phyloP scores from a whole-genome alignment of 2,113 vertebrate genomes.

The Anarrhichthys ocellatus region DNA sequence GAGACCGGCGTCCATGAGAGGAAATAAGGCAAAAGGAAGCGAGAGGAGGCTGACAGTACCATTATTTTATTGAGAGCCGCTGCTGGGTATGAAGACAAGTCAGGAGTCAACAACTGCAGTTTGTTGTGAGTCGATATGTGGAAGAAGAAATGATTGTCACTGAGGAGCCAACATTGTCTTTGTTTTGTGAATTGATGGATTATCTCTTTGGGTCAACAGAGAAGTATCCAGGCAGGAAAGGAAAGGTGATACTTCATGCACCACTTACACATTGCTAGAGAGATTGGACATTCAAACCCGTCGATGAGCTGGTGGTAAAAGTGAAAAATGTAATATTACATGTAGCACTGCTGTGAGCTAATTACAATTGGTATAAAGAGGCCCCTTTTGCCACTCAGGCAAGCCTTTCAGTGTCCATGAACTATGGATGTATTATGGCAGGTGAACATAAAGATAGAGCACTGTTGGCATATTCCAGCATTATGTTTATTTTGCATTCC shows the following conservation, averaged over 20 bases:
- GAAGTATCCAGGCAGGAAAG: not conserved
- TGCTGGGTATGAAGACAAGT: slow-evolving; percentile 57
- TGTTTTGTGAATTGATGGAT: slow-evolving; percentile 28
- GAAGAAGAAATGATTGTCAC: slow-evolving; percentile 39
- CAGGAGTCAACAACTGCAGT: slow-evolving; percentile 68
- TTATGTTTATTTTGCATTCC: slow-evolving; percentile 41
- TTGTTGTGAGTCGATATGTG: slow-evolving; percentile 49
- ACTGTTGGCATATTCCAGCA: not conserved
- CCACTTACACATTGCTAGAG: not conserved
- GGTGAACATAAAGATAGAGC: not conserved
- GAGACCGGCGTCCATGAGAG: slow-evolving; percentile 41
- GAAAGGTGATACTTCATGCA: not conserved
- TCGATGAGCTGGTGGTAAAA: not conserved
- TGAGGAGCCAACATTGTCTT: slow-evolving; percentile 21
- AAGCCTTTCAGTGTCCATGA: slow-evolving; percentile 18
- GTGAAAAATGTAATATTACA: not conserved
- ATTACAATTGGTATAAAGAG: slow-evolving; percentile 10
- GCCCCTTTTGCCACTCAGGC: not conserved
- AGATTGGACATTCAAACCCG: not conserved
- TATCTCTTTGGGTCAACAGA: slow-evolving; percentile 28
- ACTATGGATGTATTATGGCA: slow-evolving; percentile 3
- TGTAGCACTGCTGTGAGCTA: not conserved
- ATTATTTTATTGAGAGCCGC: slow-evolving; percentile 65
- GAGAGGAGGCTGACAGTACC: slow-evolving; percentile 50
- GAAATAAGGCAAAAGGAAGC: slow-evolving; percentile 31